These are phyloP conservation scores for Drosophila navojoa DNA, from an alignment of 1,140 invertebrate genomes.

Conservation along the genomic window DNA sequence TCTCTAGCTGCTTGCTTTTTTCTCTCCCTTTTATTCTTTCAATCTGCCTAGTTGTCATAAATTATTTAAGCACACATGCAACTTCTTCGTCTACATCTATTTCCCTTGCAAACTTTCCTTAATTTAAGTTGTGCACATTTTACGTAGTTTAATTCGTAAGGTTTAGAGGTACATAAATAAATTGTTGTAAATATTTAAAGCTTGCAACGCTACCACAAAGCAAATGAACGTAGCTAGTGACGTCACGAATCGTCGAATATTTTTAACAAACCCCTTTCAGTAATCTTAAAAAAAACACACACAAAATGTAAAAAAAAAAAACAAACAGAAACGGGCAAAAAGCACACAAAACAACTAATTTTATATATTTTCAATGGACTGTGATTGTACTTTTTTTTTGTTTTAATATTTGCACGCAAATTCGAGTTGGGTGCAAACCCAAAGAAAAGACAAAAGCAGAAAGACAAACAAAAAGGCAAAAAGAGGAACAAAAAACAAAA, in stretches of 20 bases:
- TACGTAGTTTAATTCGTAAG: conserved; percentile 69
- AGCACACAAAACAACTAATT: conserved; percentile 64
- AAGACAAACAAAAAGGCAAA: conserved; percentile 21
- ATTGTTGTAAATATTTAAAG: conserved; percentile 74
- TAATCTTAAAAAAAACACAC: conserved; percentile 17
- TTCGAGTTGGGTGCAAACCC: conserved; percentile 37
- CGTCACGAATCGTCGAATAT: conserved; percentile 31
- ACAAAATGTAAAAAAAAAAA: conserved; percentile 1
- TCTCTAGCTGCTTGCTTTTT: conserved; percentile 1
- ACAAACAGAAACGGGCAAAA: conserved; percentile 52
- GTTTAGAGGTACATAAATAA: conserved; percentile 74
- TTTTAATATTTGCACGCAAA: conserved; percentile 64
- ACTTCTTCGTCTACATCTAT: conserved; percentile 29
- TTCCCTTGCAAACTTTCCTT: conserved; percentile 38
- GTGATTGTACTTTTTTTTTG: conserved; percentile 75
- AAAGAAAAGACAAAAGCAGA: conserved; percentile 27
- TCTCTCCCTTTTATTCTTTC: background rate
- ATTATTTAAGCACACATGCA: conserved; percentile 75
- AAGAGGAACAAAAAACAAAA: conserved; percentile 33
- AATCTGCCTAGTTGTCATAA: conserved; percentile 66
- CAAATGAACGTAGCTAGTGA: conserved; percentile 14
- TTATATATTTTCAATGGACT: conserved; percentile 82
- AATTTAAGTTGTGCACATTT: conserved; percentile 65
- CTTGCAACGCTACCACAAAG: conserved; percentile 44
- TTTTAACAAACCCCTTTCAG: conserved; percentile 46